Evolutionary conservation across 2,888 invertebrate genomes (phyloP).

Genomic region (Drosophila fungiperda): DNA sequence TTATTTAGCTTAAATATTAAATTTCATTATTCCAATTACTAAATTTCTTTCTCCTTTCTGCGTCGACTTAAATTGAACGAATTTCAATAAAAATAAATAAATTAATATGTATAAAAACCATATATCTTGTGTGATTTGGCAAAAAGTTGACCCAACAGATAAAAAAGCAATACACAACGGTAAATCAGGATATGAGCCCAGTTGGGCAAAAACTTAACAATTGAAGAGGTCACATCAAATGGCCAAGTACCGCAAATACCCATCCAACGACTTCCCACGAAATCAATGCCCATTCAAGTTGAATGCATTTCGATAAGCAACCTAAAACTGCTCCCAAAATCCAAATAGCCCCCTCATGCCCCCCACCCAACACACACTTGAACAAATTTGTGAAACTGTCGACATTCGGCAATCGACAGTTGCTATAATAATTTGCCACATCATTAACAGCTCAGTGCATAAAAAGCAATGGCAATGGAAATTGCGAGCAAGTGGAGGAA

Average conservation of each 20-base stretch:
- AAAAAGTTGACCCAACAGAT: conserved; percentile 59
- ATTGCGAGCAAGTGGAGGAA: not conserved
- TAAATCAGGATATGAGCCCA: conserved; percentile 27
- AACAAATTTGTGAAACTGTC: conserved; percentile 31
- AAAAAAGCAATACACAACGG: conserved; percentile 48
- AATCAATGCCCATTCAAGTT: conserved; percentile 68
- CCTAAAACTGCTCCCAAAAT: conserved; percentile 3
- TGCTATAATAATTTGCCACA: conserved; percentile 81
- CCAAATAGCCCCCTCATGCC: not conserved
- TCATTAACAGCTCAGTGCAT: conserved; percentile 78
- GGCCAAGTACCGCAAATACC: conserved; percentile 27
- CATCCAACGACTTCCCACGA: not conserved
- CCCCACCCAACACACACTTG: not conserved
- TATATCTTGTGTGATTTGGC: conserved; percentile 59
- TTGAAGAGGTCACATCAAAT: conserved; percentile 47
- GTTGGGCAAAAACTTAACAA: conserved; percentile 53
- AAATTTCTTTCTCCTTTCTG: not conserved
- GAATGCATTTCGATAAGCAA: conserved; percentile 66
- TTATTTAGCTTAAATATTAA: conserved; percentile 5
- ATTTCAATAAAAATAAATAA: not conserved
- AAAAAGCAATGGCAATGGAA: conserved; percentile 59
- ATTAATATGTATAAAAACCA: conserved; percentile 29
- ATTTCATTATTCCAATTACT: not conserved
- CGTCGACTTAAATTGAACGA: not conserved
- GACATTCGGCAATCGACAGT: conserved; percentile 65